Base-by-base conservation (phyloP, 2,113 vertebrate genomes). In the Ranitomeya variabilis region DNA sequence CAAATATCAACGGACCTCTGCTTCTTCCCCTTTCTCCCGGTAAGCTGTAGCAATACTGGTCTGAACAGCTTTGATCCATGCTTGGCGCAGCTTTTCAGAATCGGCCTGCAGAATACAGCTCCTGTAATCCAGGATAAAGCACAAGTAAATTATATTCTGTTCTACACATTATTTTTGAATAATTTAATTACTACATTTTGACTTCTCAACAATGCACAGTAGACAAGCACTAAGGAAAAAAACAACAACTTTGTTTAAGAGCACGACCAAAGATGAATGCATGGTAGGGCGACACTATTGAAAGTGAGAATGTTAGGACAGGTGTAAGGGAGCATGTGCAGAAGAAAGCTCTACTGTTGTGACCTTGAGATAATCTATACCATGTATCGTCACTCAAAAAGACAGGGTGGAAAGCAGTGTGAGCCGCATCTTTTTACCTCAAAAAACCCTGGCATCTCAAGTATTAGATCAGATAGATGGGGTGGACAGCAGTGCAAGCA, bases 51-150 rank as follows among this genome's bases (percentile, higher is more conserved):
- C 98, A 57, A 99, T 99, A 89, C 98, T 99, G 94, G 97, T 97
- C 92, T 99, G 98, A 85, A 99, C 97, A 21, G 98, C 97, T 94
- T 96, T 98, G 92, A 99, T 98, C 98, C 98, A 99, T 0, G 97
- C 97, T 91, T 97, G 98, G 14, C 98, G 95, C 92, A 99, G 95
- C 90, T 98, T 98, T 89, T 99, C 98, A 0, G 97, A 97, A 93
- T 99, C 98, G 4, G 98, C 98, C 94, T 99, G 98, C 90, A 99
- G 96, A 96, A 99, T 98, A 90, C 98, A 99, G 92, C 97, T 99
- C 94, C 98, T 99, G 37, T 76, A 91, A 90, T 31, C 76, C 5
- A 71, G 55, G 74, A 18, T 51, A 77, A 13, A 18, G 51, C 2
- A 55, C 14, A 7, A 12, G 3, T 45, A 16, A 57, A 76, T 26